Base-by-base conservation (phyloP, 1,140 invertebrate species). In the Drosophila pruinosa region DNA sequence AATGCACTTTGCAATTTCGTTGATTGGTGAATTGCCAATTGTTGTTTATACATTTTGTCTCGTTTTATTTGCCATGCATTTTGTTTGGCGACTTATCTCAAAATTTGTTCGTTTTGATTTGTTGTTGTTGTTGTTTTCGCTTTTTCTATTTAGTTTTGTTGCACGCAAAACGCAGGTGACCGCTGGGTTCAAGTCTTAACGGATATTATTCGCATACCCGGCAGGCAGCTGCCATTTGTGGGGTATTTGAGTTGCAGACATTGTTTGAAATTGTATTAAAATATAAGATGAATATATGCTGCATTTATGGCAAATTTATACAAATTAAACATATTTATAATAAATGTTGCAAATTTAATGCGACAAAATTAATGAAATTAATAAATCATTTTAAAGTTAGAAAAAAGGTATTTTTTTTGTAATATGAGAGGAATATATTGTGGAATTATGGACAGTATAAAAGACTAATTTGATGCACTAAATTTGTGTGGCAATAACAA, bases 1-100 rank as follows among this genome's bases (percentile, higher is more conserved):
- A 86, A 86, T 86, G 81, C 81, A 86, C 81, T 86, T 86, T 86
- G 74, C 81, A 88, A 88, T 86, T 86, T 86, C 78, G 77, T 88
- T 86, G 81, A 86, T 86, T 86, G 77, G 73, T 86, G 36, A 39
- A 70, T 86, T 85, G 81, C 64, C 82, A 86, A 81, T 85, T 85
- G 81, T 85, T 85, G 79, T 83, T 85, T 41, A 48, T 34, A 52
- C 22, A 36, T 65, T 73, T 72, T 72, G 36, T 48, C 38, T 61
- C 43, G 41, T 52, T 56, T 28, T 43, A 45, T 72, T 69, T 80
- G 50, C 38, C 74, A 50, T 77, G 58, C 71, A 78, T 77, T n/a
- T 81, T 81, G 48, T 58, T 70, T 74, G 63, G 68, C 69, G 69
- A 82, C 65, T 83, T 83, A 75, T 83, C 75, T 83, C n/a, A n/a